Conservation (phyloP, 2,797 vertebrate species). For the Eremophila alpestris region DNA sequence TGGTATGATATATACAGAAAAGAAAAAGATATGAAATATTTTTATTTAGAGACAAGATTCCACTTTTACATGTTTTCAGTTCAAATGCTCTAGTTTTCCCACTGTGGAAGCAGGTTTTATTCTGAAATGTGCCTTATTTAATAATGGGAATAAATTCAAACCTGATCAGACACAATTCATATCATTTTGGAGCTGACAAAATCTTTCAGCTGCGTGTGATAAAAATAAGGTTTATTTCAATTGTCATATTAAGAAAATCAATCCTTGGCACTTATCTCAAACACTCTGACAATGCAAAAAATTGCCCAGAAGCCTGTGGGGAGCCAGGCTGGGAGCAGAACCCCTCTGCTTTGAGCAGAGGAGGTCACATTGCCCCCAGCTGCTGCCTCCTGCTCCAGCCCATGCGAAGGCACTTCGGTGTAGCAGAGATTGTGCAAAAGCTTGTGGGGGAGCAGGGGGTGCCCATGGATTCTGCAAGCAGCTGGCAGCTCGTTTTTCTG, state of each 20-base stretch:
- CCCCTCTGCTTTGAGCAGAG: neutral
- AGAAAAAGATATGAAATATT: neutral
- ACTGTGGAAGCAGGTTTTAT: neutral
- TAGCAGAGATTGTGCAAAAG: neutral
- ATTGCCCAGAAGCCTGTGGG: neutral
- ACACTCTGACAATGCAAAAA: neutral
- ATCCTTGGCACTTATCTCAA: neutral
- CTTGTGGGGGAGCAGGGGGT: neutral
- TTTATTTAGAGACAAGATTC: neutral
- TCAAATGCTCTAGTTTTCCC: neutral
- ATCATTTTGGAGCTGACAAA: neutral
- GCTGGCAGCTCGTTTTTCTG: neutral
- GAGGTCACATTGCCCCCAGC: neutral
- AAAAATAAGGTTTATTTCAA: neutral
- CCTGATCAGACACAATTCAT: neutral
- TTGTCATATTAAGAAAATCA: neutral
- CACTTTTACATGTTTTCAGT: neutral
- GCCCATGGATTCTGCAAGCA: neutral
- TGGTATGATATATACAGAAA: neutral
- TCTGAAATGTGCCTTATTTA: neutral
- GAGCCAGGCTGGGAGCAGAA: neutral
- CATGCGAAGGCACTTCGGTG: neutral
- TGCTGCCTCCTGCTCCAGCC: neutral
- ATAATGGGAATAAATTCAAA: neutral
- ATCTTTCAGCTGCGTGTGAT: neutral